These are phyloP conservation scores for Artemia franciscana DNA, from an alignment of 1,140 invertebrate species.

Conservation along the genomic window DNA sequence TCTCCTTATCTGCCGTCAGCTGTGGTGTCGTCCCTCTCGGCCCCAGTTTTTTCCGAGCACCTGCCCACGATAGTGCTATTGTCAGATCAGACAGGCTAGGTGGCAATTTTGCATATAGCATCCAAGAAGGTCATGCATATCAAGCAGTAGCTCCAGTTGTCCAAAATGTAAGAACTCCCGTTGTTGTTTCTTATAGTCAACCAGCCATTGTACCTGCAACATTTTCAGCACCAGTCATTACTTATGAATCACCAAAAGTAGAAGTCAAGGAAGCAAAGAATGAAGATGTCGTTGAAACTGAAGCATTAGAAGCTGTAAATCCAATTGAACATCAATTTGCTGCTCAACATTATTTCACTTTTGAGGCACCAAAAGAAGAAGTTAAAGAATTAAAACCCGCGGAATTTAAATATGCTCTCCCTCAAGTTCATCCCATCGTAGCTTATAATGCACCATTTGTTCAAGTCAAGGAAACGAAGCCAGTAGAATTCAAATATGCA, in stretches of 20 bases:
- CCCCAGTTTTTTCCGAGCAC: conserved; percentile 22
- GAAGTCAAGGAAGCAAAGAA: background rate
- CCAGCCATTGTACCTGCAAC: background rate
- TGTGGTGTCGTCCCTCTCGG: conserved; percentile 13
- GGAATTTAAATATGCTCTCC: background rate
- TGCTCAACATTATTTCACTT: background rate
- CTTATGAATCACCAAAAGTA: background rate
- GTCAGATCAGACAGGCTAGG: conserved; percentile 27
- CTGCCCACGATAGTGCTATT: conserved; percentile 26
- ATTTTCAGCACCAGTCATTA: background rate
- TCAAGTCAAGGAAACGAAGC: background rate
- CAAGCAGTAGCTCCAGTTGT: conserved; percentile 23
- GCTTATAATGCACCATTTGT: background rate
- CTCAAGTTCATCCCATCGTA: background rate
- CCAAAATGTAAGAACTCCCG: conserved; percentile 17
- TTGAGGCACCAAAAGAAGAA: background rate
- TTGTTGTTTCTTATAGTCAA: conserved; percentile 18
- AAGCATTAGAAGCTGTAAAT: too few species aligned
- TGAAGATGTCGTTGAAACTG: background rate
- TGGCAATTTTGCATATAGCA: conserved; percentile 30
- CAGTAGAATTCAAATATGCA: background rate
- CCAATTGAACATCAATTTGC: background rate
- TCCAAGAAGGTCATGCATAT: conserved; percentile 28
- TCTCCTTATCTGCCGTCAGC: conserved; percentile 12
- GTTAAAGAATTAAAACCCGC: background rate